Percentiles rank a stretch among this genome's conserved stretches.
These are phyloP conservation scores for Chamaea fasciata DNA, from an alignment of 2,113 vertebrate genomes.

Conservation along the genomic window DNA sequence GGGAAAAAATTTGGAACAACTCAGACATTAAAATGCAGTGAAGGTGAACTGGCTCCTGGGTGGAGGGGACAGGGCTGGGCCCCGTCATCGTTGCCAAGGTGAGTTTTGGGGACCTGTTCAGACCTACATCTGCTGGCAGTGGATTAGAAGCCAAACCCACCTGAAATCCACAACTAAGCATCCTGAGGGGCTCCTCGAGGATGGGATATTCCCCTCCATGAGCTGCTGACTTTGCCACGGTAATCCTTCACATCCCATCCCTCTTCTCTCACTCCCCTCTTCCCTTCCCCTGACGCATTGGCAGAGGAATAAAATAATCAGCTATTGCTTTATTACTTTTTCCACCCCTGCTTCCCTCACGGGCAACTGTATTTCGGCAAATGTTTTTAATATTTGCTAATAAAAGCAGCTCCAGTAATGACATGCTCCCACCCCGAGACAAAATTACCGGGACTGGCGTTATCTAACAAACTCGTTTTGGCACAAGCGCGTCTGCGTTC, in stretches of 20 bases:
- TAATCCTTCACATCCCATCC: background rate
- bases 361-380: constrained; percentile 30
- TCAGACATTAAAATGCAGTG: background rate
- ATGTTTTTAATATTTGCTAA: constrained; percentile 49
- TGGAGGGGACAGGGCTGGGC: background rate
- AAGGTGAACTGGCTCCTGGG: background rate
- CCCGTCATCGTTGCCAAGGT: accelerated
- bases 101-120: background rate
- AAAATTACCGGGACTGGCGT: constrained; percentile 18
- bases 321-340: constrained; percentile 40
- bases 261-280: background rate
- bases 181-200: background rate
- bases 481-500: background rate
- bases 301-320: constrained; percentile 25
- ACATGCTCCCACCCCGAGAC: constrained; percentile 26
- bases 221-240: background rate
- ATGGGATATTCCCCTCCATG: background rate
- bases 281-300: background rate
- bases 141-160: background rate
- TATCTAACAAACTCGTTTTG: constrained; percentile 51
- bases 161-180: background rate
- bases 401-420: constrained; percentile 51
- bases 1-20: background rate
- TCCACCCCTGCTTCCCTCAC: background rate
- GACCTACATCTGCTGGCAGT: background rate